phyloP scores from a whole-genome alignment of 2,888 invertebrate species.

The Eretmocerus hayati region DNA sequence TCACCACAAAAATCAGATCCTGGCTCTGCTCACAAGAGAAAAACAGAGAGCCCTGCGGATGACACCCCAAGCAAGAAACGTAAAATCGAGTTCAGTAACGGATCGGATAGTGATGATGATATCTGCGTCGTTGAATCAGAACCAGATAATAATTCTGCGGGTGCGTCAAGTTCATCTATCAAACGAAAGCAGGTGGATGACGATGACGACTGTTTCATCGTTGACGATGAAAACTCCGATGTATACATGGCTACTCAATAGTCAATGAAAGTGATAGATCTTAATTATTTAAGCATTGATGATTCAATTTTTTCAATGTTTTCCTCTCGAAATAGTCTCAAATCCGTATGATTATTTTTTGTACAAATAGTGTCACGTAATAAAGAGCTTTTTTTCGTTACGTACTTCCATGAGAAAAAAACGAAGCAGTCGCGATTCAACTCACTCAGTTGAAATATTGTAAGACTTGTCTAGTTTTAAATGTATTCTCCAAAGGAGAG shows the following conservation, averaged over 20 bases:
- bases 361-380: neutral
- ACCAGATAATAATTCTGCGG: neutral
- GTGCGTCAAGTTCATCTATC: neutral
- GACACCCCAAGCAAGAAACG: constrained; percentile 32
- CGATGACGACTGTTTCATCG: constrained; percentile 37
- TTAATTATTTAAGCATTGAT: too few species aligned
- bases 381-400: constrained; percentile 1
- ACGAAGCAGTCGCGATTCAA: too few species aligned
- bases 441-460: too few species aligned
- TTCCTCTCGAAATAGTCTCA: too few species aligned
- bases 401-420: neutral
- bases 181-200: constrained; percentile 24
- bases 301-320: too few species aligned
- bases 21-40: constrained; percentile 36
- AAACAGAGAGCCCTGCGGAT: constrained; percentile 25
- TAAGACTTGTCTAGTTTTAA: too few species aligned
- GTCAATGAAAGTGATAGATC: too few species aligned
- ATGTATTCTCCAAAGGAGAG: too few species aligned
- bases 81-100: constrained; percentile 26
- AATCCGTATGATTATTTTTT: neutral
- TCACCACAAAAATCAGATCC: constrained; percentile 25
- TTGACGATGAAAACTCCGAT: constrained; percentile 22
- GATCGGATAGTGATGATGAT: constrained; percentile 25
- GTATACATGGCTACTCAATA: constrained; percentile 11
- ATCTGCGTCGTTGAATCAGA: constrained; percentile 32